Evolutionary conservation across 2,113 vertebrate species (phyloP).

Genomic region (Protobothrops flavoviridis): DNA sequence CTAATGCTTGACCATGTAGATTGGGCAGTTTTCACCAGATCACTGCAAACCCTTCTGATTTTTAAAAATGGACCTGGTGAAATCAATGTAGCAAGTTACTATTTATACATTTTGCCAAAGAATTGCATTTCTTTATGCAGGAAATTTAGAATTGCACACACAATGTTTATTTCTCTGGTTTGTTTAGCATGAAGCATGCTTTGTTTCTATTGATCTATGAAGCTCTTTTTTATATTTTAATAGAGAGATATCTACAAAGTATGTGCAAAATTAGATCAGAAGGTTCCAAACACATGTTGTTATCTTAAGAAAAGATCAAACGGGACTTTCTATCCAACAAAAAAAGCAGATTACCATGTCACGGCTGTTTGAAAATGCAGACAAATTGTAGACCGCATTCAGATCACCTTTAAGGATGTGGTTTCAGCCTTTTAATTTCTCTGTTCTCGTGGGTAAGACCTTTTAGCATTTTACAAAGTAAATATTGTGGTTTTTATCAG

Average conservation of each 20-base stretch:
- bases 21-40: not conserved
- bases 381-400: not conserved
- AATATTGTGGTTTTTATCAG: constrained; percentile 23
- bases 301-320: constrained; percentile 6
- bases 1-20: not conserved
- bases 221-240: not conserved
- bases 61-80: not conserved
- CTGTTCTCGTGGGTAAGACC: constrained; percentile 1
- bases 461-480: not conserved
- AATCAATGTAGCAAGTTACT: not conserved
- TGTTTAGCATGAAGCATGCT: not conserved
- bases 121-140: not conserved
- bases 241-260: not conserved
- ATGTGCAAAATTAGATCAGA: not conserved
- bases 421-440: constrained; percentile 14
- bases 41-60: not conserved
- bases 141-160: not conserved
- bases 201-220: not conserved
- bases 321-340: not conserved
- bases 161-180: not conserved
- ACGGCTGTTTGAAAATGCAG: constrained; percentile 1
- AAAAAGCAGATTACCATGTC: not conserved
- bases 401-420: constrained; percentile 4
- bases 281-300: not conserved
- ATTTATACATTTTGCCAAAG: not conserved